phyloP scores from a whole-genome alignment of 23 tunicate genomes.

The Styela clava region DNA sequence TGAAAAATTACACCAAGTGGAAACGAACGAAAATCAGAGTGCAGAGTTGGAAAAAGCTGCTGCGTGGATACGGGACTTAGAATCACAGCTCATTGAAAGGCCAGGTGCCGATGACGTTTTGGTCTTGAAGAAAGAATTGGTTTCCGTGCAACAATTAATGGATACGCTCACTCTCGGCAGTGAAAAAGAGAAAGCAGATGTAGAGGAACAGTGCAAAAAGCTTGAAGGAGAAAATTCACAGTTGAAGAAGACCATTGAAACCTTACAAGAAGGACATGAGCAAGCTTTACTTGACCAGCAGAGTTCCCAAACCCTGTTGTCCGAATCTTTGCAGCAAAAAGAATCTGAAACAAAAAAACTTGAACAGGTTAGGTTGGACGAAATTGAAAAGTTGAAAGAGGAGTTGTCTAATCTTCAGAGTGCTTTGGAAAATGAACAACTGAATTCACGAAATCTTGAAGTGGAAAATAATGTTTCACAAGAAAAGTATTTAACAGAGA shows the following conservation, averaged over 20 bases:
- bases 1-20: slow-evolving; percentile 39
- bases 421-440: slow-evolving; percentile 45
- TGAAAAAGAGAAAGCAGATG: slow-evolving; percentile 62
- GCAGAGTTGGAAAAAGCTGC: slow-evolving; percentile 89
- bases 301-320: neutral
- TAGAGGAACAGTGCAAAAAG: neutral
- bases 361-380: neutral
- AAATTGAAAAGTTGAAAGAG: slow-evolving; percentile 28
- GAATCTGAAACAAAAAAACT: neutral
- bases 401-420: slow-evolving; percentile 40
- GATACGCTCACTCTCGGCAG: slow-evolving; percentile 66
- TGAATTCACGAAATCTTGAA: slow-evolving; percentile 40
- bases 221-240: slow-evolving; percentile 6
- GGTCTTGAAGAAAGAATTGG: slow-evolving; percentile 88
- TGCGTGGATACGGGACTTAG: slow-evolving; percentile 84
- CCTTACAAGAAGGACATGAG: neutral
- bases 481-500: slow-evolving; percentile 37
- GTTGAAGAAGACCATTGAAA: neutral
- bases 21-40: slow-evolving; percentile 61
- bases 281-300: neutral
- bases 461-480: slow-evolving; percentile 31
- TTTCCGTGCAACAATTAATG: slow-evolving; percentile 89
- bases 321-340: slow-evolving; percentile 15
- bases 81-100: slow-evolving; percentile 82
- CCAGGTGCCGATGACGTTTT: slow-evolving; percentile 95